These are phyloP conservation scores for Polyergus mexicanus DNA, from an alignment of 1,140 invertebrate species.

Conservation along the genomic window DNA sequence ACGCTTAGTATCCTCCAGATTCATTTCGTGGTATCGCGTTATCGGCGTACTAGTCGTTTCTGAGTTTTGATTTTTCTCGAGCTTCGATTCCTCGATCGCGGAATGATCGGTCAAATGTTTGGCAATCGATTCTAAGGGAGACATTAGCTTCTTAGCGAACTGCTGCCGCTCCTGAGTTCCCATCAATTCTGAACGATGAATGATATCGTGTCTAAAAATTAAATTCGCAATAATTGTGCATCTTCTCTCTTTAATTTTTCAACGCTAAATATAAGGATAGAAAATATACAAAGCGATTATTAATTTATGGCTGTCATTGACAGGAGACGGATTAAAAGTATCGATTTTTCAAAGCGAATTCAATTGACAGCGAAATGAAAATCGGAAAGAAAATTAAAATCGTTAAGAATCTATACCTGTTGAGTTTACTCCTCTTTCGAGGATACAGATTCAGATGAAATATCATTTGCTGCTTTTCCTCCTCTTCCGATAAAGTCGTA, in stretches of 20 bases:
- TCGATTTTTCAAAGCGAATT: neutral
- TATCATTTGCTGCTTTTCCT: conserved; percentile 85
- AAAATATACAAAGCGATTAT: neutral
- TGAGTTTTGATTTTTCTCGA: conserved; percentile 46
- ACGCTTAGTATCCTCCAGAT: conserved; percentile 35
- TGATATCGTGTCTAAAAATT: conserved; percentile 78
- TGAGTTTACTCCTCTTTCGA: conserved; percentile 77
- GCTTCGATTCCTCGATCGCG: conserved; percentile 74
- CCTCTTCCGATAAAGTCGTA: conserved; percentile 74
- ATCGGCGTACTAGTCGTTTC: conserved; percentile 20
- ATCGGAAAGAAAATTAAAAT: neutral
- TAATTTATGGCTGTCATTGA: neutral
- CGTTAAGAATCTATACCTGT: conserved; percentile 71
- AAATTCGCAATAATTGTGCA: neutral
- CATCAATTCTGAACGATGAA: conserved; percentile 76
- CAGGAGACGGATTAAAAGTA: neutral
- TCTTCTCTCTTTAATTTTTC: neutral
- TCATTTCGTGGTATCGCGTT: conserved; percentile 71
- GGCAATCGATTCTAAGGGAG: conserved; percentile 79
- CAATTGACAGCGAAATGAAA: neutral
- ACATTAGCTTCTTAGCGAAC: conserved; percentile 74
- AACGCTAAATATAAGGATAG: neutral
- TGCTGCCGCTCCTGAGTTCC: conserved; percentile 71
- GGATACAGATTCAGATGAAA: conserved; percentile 86
- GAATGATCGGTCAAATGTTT: conserved; percentile 81